These are phyloP conservation scores for Drosophila hamatofila DNA, from an alignment of 2,888 invertebrate genomes.

Conservation along the genomic window DNA sequence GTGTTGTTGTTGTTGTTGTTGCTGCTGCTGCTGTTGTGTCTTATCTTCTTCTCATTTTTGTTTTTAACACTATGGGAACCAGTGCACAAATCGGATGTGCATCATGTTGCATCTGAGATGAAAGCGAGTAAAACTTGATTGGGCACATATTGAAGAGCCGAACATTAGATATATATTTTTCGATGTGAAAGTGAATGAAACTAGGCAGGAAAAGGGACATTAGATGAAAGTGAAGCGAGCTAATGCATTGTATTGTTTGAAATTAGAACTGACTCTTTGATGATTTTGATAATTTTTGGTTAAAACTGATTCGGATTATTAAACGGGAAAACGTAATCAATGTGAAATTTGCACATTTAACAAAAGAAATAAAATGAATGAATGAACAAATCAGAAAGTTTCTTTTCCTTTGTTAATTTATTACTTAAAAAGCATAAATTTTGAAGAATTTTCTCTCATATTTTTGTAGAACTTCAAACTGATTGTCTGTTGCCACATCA, in stretches of 20 bases:
- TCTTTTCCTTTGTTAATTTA: neutral
- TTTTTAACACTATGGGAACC: conserved; percentile 45
- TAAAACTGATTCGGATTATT: neutral
- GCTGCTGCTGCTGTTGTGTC: neutral
- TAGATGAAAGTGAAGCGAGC: conserved; percentile 29
- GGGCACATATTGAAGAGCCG: conserved; percentile 15
- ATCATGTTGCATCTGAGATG: conserved; percentile 47
- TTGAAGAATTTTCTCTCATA: neutral
- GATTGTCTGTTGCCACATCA: neutral
- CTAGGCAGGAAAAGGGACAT: conserved; percentile 26
- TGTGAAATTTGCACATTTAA: neutral
- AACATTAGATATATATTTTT: conserved; percentile 2
- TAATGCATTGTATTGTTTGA: neutral
- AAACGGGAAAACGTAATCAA: neutral
- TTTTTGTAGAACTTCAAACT: neutral
- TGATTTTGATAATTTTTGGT: too few species aligned
- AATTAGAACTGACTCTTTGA: neutral
- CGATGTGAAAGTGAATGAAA: conserved; percentile 43
- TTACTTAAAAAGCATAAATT: neutral
- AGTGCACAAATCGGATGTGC: conserved; percentile 49
- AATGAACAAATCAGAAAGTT: too few species aligned
- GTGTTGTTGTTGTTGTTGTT: neutral
- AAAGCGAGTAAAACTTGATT: conserved; percentile 42
- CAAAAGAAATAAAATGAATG: neutral
- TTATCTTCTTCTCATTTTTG: neutral